phyloP scores from a whole-genome alignment of 2,113 vertebrate genomes.

The Oryzias javanicus region DNA sequence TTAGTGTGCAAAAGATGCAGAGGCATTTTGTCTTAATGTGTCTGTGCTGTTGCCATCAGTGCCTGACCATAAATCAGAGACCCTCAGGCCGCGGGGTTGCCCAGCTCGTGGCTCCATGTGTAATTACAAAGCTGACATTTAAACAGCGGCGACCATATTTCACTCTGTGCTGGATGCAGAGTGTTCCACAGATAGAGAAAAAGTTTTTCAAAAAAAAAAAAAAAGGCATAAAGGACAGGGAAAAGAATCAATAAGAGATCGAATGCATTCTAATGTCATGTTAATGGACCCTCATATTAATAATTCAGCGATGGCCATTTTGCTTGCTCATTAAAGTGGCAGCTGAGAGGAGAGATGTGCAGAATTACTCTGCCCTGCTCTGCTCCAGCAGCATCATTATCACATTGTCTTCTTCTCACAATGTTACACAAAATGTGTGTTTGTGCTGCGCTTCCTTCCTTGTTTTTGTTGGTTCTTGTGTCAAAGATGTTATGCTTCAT shows the following conservation, averaged over 20 bases:
- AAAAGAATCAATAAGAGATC: conserved; percentile 74
- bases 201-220: conserved; percentile 62
- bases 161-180: conserved; percentile 59
- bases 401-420: conserved; percentile 31
- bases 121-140: conserved; percentile 82
- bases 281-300: conserved; percentile 83
- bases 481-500: conserved; percentile 9
- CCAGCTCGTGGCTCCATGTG: conserved; percentile 59
- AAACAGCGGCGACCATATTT: conserved; percentile 76
- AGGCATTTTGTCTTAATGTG: conserved; percentile 47
- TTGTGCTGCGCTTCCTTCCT: conserved; percentile 19
- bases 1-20: conserved; percentile 21
- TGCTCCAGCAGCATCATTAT: conserved; percentile 64
- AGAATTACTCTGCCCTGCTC: conserved; percentile 66
- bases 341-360: conserved; percentile 74
- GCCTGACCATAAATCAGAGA: conserved; percentile 71
- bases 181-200: conserved; percentile 70
- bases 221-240: conserved; percentile 17
- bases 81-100: conserved; percentile 56
- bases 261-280: conserved; percentile 81
- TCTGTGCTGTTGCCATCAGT: conserved; percentile 53
- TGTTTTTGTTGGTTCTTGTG: conserved; percentile 19
- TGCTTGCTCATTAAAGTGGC: conserved; percentile 81
- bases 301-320: conserved; percentile 82
- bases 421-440: conserved; percentile 16